A percentile compares a stretch with the other conserved stretches of the same genome.
These are phyloP conservation scores for Drosophila saltans DNA, from an alignment of 1,140 invertebrate genomes.

Conservation along the genomic window DNA sequence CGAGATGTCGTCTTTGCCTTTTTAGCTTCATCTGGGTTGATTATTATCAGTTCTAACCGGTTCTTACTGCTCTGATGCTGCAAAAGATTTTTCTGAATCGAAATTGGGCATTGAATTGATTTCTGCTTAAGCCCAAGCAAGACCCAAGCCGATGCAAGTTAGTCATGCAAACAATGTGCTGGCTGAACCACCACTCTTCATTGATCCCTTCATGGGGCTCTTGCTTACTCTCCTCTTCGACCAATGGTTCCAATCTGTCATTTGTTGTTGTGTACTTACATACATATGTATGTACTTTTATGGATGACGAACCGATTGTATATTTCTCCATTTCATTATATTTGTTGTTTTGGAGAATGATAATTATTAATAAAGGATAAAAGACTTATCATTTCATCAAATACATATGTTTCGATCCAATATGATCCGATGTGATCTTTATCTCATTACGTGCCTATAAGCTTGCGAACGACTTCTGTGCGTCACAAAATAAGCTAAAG, in stretches of 20 bases:
- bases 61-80: conserved; percentile 34
- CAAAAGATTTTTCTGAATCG: conserved; percentile 10
- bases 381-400: conserved; percentile 30
- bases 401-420: neutral
- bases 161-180: conserved; percentile 47
- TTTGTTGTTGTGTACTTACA: neutral
- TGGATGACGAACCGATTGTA: conserved; percentile 19
- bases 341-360: conserved; percentile 66
- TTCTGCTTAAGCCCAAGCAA: conserved; percentile 51
- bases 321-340: conserved; percentile 35
- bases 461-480: neutral
- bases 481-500: neutral
- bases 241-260: conserved; percentile 1
- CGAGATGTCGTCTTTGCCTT: conserved; percentile 11
- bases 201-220: neutral
- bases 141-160: conserved; percentile 27
- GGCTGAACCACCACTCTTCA: neutral
- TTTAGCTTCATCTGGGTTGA: conserved; percentile 49
- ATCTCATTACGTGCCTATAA: conserved; percentile 5
- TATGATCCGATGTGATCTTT: conserved; percentile 30
- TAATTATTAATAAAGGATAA: conserved; percentile 48
- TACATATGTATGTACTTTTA: neutral
- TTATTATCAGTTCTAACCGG: conserved; percentile 64
- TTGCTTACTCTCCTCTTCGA: neutral
- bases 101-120: conserved; percentile 64